These are phyloP conservation scores for Nothobranchius kuhntae DNA, from an alignment of 2,113 vertebrate genomes.

Conservation along the genomic window DNA sequence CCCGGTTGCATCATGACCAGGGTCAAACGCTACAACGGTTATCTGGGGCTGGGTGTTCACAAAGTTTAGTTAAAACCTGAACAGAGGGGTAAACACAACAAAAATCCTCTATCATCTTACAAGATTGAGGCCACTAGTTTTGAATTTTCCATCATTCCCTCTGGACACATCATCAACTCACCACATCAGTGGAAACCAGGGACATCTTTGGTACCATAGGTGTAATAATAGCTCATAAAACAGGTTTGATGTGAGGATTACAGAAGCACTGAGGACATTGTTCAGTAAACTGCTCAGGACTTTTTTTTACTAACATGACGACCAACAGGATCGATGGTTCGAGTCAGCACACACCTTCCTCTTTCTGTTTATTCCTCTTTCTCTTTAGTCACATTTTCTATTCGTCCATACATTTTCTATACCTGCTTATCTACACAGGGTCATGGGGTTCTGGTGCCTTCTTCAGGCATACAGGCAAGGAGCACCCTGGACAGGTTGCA, in stretches of 20 bases:
- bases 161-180: not conserved
- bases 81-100: not conserved
- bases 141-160: slow-evolving; percentile 6
- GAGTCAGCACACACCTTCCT: not conserved
- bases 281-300: not conserved
- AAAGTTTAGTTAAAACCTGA: no score
- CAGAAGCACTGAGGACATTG: slow-evolving; percentile 13
- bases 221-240: slow-evolving; percentile 4
- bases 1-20: no score
- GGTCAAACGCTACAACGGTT: no score
- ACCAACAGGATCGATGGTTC: no score
- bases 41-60: no score
- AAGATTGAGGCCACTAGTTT: not conserved
- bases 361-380: not conserved
- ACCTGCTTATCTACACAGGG: no score
- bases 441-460: no score
- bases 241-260: slow-evolving; percentile 16
- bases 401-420: no score
- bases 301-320: no score
- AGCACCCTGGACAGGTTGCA: no score
- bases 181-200: not conserved
- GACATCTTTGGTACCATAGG: not conserved
- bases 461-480: no score
- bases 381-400: slow-evolving; percentile 11
- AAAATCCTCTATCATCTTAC: not conserved